Base-by-base conservation (phyloP, 2,113 vertebrate genomes). In the Ceyx cyanopectus region DNA sequence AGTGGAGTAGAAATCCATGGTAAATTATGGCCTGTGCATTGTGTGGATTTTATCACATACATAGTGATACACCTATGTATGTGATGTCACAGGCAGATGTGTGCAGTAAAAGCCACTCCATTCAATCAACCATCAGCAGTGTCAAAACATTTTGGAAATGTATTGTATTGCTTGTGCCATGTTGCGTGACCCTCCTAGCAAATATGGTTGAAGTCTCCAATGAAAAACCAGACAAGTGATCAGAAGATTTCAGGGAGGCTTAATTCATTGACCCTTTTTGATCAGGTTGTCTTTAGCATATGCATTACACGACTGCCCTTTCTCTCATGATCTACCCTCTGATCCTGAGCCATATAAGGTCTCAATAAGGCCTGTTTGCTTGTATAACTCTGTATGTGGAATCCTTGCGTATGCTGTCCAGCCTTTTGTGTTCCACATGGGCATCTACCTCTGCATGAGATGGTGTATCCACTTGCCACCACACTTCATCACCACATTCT, bases 311-410 rank as follows among this genome's bases (percentile, higher is more conserved):
- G 23, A 30, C 4, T 51, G 58, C 22, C 9, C 32, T 27, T 62
- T 77, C 24, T 62, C 29, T 67, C 0, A 0, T 27, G 48, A 37
- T 10, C 0, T 37, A 9, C 5, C 5, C 6, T 79, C 45, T 45
- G 12, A 57, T 41, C 3, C 1, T 62, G 20, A 48, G 26, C 21
- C 37, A 10, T 3, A 12, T 40, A 65, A 15, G 0, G 7, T 48
- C 26, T 41, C 56, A 54, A 14, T 50, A 14, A 17, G 7, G 7
- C 9, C 5, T 24, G 5, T 21, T 82, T 4, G 14, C 70, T 67
- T 63, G 37, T 5, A 68, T 24, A 67, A 22, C 3, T 82, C 34
- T 1, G 0, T 30, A 5, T 6, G 2, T 37, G 22, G 26, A 61
- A 37, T 51, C n/a, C 22, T 29, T 14, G 7, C 1, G 61, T 5